Evolutionary conservation across 1,140 invertebrate genomes (phyloP).

Genomic region (Ganaspis sp.): DNA sequence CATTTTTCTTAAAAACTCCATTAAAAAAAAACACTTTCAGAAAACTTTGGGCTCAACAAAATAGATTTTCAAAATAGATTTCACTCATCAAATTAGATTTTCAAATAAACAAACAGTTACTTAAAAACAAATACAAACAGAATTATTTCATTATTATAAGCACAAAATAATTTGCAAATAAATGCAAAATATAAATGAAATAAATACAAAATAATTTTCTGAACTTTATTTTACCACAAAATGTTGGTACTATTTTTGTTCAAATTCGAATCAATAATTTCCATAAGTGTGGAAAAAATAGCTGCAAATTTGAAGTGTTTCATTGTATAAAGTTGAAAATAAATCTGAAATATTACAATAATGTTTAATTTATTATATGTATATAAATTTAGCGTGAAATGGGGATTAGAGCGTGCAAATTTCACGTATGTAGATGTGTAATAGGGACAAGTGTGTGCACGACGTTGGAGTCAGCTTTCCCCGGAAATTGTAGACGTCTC

Average conservation of each 20-base stretch:
- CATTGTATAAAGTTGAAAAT: constrained; percentile 2
- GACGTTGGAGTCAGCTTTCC: constrained; percentile 53
- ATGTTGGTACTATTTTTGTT: too few species aligned
- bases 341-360: too few species aligned
- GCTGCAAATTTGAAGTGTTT: too few species aligned
- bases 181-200: too few species aligned
- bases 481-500: constrained; percentile 69
- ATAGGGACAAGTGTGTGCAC: constrained; percentile 20
- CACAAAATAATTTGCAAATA: too few species aligned
- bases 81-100: not conserved
- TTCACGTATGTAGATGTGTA: not conserved
- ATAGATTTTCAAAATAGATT: constrained; percentile 32
- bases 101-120: not conserved
- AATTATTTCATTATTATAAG: too few species aligned
- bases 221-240: too few species aligned
- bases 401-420: not conserved
- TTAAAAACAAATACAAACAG: too few species aligned
- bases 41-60: too few species aligned
- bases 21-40: constrained; percentile 46
- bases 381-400: not conserved
- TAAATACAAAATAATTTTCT: too few species aligned
- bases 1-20: constrained; percentile 37
- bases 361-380: not conserved
- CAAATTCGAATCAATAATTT: too few species aligned
- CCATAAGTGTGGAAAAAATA: too few species aligned